Evolutionary conservation across 1,140 invertebrate genomes (phyloP), one percentile per base, ranked within the genome.

Genomic region (Cepaea nemoralis): DNA sequence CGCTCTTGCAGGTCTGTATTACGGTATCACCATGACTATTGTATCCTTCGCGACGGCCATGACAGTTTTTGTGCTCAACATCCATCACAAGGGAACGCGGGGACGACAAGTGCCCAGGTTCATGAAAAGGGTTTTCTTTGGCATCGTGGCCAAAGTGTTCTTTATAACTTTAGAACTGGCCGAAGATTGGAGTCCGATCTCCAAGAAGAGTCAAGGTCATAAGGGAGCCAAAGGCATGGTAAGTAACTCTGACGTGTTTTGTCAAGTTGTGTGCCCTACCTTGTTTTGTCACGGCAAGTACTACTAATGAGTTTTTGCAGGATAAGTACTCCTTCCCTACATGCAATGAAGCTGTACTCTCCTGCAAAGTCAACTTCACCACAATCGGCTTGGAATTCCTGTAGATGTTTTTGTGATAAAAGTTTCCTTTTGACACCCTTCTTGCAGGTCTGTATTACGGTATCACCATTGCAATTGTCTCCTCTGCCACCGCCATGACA

Each of bases 11-110:
- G 96, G 96, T 92, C 92, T 97, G 80, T 97, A 97, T 90, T 98
- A 97, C 87, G 96, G 96, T 33, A 95, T 96, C 0, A 97, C 96
- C 86, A 97, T 97, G 84, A 97, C 96, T 86, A 93, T 97, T 79
- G 96, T 97, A 22, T 96, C 96, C 0, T 95, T 97, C 86, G 96
- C 96, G 10, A 96, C 96, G 0, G 96, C 95, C 0, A 93, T 97
- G 85, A 96, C 96, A 0, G 93, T 93, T 1, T 89, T 93, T 39
- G 93, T 92, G 8, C 85, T 98, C 37, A 98, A 97, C 91, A 94
- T 97, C 84, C 96, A 97, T 91, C 95, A 96, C 91, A 94, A 96
- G 87, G 96, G 96, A 79, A 93, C 95, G 40, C 92, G 95, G 87
- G 96, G 96, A 22, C 93, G 94, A 79, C 94, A 95, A 87, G 95